Percentiles rank a stretch among this genome's conserved stretches.
phyloP scores from a whole-genome alignment of 2,113 vertebrate genomes.

The Speoplatyrhinus poulsoni region DNA sequence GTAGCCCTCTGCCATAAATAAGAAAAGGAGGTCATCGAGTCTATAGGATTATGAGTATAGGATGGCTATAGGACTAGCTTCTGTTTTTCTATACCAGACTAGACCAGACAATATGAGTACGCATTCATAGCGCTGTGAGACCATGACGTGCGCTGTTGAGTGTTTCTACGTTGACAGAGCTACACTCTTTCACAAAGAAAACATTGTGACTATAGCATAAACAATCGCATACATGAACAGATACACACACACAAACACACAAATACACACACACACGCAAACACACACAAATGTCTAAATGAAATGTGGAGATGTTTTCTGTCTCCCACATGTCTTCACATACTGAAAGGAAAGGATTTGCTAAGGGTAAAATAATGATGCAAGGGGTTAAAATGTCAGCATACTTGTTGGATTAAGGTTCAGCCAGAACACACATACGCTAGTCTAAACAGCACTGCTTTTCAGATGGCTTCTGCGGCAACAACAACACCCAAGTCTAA shows the following conservation, averaged over 20 bases:
- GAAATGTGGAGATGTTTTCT: conserved; percentile 17
- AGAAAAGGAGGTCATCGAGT: background rate
- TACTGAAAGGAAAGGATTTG: background rate
- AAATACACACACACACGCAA: conserved; percentile 1
- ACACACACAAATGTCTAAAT: conserved; percentile 13
- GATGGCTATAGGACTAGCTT: background rate
- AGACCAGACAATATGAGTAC: background rate
- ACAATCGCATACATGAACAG: conserved; percentile 32
- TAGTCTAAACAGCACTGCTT: conserved; percentile 11
- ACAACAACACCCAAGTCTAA: background rate
- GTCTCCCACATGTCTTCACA: background rate
- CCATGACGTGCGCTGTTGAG: background rate
- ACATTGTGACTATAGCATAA: background rate
- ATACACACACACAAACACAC: conserved; percentile 10
- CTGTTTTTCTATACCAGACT: background rate
- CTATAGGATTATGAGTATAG: background rate
- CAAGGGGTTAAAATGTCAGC: conserved; percentile 18
- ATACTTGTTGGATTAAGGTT: conserved; percentile 8
- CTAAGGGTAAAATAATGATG: conserved; percentile 7
- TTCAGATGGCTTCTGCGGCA: background rate
- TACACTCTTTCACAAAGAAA: conserved; percentile 28
- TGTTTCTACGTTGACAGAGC: background rate
- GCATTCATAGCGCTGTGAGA: background rate
- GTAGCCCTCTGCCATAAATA: conserved; percentile 43
- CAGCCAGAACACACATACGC: background rate